Base-by-base conservation (phyloP, 2,888 invertebrate genomes). In the Melipona bicolor region DNA sequence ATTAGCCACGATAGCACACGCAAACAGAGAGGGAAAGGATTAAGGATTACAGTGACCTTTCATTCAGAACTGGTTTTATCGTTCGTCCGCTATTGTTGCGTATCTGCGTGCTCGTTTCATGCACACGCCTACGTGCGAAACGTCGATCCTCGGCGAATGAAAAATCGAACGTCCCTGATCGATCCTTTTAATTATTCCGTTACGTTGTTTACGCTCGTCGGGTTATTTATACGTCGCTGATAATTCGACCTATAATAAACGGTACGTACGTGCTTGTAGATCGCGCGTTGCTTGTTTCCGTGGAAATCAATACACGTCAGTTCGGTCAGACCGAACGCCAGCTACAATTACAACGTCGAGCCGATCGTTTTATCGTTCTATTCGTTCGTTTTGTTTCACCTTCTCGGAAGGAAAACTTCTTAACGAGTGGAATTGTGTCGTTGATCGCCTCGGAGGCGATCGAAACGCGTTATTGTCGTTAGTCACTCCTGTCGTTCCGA, bases 21-120 rank as follows among this genome's bases (percentile, higher is more conserved):
- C 15, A 59, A n/a, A 52, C 21, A 1, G 65, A 75, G 32, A 75
- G 71, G n/a, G 71, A 67, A 76, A 76, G 71, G n/a, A n/a, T 71
- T 59, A 61, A 71, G 80, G 75, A 59, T 76, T 65, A 32, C 83
- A 56, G 49, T 68, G 76, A 62, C 71, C 81, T 61, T 68, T 72
- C 79, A 32, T 81, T 81, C 61, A 54, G 24, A 21, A 1, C 43
- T n/a, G 24, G 27, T 62, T 62, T 79, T n/a, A 54, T 49, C 27
- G 24, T 64, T 24, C 19, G 19, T 67, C 4, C 43, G 24, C 19
- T 24, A 59, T 54, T 17, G 32, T 73, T 4, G 21, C 54, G 64
- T 27, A 19, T n/a, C n/a, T 19, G 2, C n/a, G 32, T 17, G 73
- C 50, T 21, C 67, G 19, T 17, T 15, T 6, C 1, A 21, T 24